Conservation (phyloP, 2,113 vertebrate species). For the Ciconia maguari region DNA sequence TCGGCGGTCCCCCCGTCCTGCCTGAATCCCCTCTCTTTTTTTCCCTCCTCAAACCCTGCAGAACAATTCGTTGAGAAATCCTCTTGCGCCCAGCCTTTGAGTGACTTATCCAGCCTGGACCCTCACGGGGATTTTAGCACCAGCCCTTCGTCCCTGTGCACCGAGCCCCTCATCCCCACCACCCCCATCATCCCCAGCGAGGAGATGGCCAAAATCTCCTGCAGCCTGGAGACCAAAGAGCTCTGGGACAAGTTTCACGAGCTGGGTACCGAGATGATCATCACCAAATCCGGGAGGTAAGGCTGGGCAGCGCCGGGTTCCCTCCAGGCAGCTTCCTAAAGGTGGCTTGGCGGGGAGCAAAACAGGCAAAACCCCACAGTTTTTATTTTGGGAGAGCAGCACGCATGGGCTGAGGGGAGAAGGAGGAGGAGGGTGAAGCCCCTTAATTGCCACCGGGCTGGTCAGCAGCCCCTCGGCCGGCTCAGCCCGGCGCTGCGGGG, state of each 20-base stretch:
- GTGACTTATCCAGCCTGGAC: conserved; percentile 86
- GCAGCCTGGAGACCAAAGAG: conserved; percentile 97
- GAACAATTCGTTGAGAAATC: conserved; percentile 98
- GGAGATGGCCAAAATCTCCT: conserved; percentile 97
- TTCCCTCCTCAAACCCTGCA: conserved; percentile 27
- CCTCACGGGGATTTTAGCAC: conserved; percentile 81
- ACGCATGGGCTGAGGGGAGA: too few relatives aligned
- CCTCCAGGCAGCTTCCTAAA: neutral
- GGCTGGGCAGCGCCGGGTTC: neutral
- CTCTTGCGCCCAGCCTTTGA: conserved; percentile 85
- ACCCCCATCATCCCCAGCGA: conserved; percentile 90
- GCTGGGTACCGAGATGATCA: conserved; percentile 98
- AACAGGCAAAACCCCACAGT: accelerated
- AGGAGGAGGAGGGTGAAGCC: neutral
- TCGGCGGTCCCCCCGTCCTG: neutral
- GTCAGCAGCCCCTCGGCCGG: neutral
- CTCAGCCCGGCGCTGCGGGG: neutral
- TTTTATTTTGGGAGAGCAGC: neutral
- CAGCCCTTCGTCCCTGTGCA: conserved; percentile 82
- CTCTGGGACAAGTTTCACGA: conserved; percentile 99
- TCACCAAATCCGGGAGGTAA: conserved; percentile 97
- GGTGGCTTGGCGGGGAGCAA: accelerated
- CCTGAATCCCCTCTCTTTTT: neutral
- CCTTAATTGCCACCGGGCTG: neutral
- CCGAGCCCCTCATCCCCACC: conserved; percentile 94